These are phyloP conservation scores for Argyra leucocephala DNA, from an alignment of 2,888 invertebrate genomes.

Conservation along the genomic window DNA sequence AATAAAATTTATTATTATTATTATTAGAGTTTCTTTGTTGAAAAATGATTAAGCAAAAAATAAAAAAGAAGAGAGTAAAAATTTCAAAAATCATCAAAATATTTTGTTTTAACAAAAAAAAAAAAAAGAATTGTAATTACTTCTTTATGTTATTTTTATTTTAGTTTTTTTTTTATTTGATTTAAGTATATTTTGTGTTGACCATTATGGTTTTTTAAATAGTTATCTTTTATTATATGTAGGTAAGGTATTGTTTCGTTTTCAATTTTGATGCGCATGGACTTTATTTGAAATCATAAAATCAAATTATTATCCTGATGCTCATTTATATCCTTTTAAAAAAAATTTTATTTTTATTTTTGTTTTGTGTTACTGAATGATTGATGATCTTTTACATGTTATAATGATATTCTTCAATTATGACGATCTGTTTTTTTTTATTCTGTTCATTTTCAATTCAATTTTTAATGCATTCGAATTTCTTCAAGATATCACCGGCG, in stretches of 20 bases:
- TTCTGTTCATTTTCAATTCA: conserved; percentile 15
- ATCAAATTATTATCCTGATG: neutral
- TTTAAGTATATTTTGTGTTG: neutral
- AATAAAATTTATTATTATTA: neutral
- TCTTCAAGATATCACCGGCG: conserved; percentile 9
- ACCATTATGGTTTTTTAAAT: neutral
- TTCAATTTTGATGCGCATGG: neutral
- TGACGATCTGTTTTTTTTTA: too few relatives aligned
- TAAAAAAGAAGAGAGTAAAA: too few relatives aligned
- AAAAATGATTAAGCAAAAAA: neutral
- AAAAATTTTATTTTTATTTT: neutral
- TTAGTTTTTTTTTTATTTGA: neutral
- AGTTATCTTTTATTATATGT: too few relatives aligned
- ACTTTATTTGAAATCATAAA: neutral
- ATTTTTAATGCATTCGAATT: conserved; percentile 14
- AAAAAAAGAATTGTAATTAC: conserved; percentile 1
- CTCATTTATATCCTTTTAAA: neutral
- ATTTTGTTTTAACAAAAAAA: neutral
- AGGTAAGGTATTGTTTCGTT: neutral
- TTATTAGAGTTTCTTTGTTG: neutral
- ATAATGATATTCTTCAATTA: too few relatives aligned
- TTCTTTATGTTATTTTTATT: neutral
- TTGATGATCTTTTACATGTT: conserved; percentile 5
- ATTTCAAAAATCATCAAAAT: conserved; percentile 5
- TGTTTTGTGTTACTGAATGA: neutral